Conservation (phyloP, 2,113 vertebrate species). For the Falcunculus frontatus region DNA sequence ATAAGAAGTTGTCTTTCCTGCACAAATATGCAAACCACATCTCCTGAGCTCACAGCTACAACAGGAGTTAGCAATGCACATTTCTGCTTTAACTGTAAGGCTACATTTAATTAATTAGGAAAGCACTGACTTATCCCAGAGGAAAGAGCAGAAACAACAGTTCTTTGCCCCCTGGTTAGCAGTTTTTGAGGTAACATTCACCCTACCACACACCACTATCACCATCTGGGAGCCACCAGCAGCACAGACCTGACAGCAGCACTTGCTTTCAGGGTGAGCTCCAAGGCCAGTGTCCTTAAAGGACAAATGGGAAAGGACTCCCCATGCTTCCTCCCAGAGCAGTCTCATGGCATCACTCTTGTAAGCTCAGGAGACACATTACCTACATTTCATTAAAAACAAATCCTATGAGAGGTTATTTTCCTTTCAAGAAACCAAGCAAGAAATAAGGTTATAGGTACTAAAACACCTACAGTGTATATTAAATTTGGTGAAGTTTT, state of each 20-base stretch:
- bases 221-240: neutral
- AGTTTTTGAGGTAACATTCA: rapidly evolving
- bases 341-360: neutral
- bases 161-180: neutral
- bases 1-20: neutral
- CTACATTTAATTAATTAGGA: neutral
- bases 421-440: constrained; percentile 33
- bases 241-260: neutral
- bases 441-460: constrained; percentile 47
- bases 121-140: neutral
- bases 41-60: neutral
- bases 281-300: neutral
- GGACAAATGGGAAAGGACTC: neutral
- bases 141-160: neutral
- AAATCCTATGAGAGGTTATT: constrained; percentile 27
- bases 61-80: neutral
- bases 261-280: neutral
- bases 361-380: neutral
- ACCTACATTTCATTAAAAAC: constrained; percentile 28
- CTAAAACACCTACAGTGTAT: constrained; percentile 21
- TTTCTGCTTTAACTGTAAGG: neutral
- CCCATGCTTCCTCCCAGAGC: neutral
- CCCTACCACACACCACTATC: neutral
- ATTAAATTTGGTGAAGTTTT: constrained; percentile 41
- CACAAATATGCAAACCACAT: neutral